Percentiles rank a stretch among this genome's conserved stretches.
phyloP scores from a whole-genome alignment of 1,140 invertebrate genomes.

The Heliconius melpomene region DNA sequence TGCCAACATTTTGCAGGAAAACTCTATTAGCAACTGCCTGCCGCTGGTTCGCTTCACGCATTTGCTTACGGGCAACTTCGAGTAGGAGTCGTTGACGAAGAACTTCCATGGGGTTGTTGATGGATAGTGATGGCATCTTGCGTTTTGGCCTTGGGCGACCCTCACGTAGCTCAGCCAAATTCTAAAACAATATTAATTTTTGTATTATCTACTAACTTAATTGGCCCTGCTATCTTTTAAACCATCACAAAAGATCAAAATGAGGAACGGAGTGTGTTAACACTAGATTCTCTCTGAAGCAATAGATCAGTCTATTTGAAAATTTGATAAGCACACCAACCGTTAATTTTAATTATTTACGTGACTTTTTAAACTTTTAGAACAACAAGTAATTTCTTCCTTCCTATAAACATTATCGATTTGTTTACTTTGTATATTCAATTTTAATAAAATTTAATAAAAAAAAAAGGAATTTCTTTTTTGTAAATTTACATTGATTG shows the following conservation, averaged over 20 bases:
- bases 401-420: neutral
- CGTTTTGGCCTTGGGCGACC: constrained; percentile 76
- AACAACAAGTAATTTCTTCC: neutral
- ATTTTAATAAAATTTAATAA: neutral
- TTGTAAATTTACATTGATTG: constrained; percentile 24
- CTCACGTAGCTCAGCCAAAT: constrained; percentile 51
- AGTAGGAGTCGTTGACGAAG: constrained; percentile 87
- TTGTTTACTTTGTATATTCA: neutral
- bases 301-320: too few species aligned
- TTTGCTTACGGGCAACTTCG: constrained; percentile 88
- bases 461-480: constrained; percentile 15
- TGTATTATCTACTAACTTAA: neutral
- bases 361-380: neutral
- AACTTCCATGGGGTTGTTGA: constrained; percentile 90
- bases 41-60: constrained; percentile 84
- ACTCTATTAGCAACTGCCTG: constrained; percentile 82
- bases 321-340: too few species aligned
- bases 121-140: constrained; percentile 87
- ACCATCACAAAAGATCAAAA: neutral
- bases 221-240: neutral
- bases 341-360: too few species aligned
- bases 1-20: constrained; percentile 83
- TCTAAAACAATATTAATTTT: constrained; percentile 45
- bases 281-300: too few species aligned
- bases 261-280: too few species aligned